Evolutionary conservation across 2,797 vertebrate genomes (phyloP).

Genomic region (Coccyzus lansbergi): DNA sequence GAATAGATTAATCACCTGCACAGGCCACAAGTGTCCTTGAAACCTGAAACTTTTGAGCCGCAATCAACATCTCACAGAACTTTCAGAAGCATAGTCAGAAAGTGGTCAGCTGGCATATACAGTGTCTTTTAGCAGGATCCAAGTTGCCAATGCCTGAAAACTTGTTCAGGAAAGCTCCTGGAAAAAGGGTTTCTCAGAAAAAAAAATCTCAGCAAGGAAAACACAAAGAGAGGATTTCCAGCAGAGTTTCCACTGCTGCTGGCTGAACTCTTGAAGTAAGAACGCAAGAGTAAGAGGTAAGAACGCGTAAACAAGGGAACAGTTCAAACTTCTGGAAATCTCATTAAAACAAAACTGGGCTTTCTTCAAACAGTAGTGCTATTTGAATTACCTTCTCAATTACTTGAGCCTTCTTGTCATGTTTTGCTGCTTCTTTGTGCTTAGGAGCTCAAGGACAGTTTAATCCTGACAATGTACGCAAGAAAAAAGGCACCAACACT

Average conservation of each 20-base stretch:
- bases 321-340: background rate
- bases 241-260: background rate
- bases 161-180: background rate
- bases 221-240: background rate
- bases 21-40: rapidly evolving
- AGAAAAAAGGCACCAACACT: background rate
- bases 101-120: background rate
- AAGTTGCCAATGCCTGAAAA: background rate
- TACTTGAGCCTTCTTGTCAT: background rate
- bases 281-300: no score
- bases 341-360: background rate
- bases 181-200: background rate
- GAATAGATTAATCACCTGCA: background rate
- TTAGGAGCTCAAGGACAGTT: background rate
- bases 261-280: background rate
- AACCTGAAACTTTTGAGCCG: background rate
- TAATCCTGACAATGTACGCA: background rate
- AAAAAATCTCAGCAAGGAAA: background rate
- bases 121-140: background rate
- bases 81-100: background rate
- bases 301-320: background rate
- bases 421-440: background rate
- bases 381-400: background rate
- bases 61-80: background rate
- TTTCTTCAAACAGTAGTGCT: background rate